Base-by-base conservation (phyloP, 2,113 vertebrate species). In the Pardalotus punctatus region DNA sequence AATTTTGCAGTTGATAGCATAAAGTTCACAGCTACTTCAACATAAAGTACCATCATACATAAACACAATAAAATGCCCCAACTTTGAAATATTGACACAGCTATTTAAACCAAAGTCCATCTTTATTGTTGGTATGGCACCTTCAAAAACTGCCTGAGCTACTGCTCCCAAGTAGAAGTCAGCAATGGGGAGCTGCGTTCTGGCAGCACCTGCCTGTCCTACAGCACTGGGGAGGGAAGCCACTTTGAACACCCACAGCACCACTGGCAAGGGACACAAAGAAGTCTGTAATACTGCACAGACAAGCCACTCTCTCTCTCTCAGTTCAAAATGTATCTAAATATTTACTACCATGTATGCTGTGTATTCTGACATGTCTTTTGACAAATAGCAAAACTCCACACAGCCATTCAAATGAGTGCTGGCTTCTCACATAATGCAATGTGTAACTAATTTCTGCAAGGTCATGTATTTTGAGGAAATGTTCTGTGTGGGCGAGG, bases 201-300 rank as follows among this genome's bases (percentile, higher is more conserved):
- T 42, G 42, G 31, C 47, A 77, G 62, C 0, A 2, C 36, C 19
- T 20, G 51, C 35, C 47, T 43, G 31, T 33, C 47, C 45, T 4
- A 3, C 24, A 3, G 47, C 27, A 3, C 9, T 2, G 51, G 4
- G 0, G 0, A 29, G 33, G 9, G 29, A 86, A 54, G 11, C 18
- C 42, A 8, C 38, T 45, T 36, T 8, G 0, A 45, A 56, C 45
- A 58, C 42, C n/a, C 47, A 21, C 51, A 62, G 35, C 9, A 38
- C 58, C 42, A 38, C 58, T 16, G 25, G 33, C 50, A 62, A 40
- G 1, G 1, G 45, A 57, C 60, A 73, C 31, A 31, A 62, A 58
- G 31, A 23, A 61, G n/a, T 45, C 51, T 19, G 31, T 40, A 69
- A 69, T 18, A 29, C 0, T 20, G 25, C 66, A 81, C 3, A 15